Percentiles rank a stretch among this genome's conserved stretches.
These are phyloP conservation scores for Hemitrygon akajei DNA, from an alignment of 2,797 vertebrate species.

Conservation along the genomic window DNA sequence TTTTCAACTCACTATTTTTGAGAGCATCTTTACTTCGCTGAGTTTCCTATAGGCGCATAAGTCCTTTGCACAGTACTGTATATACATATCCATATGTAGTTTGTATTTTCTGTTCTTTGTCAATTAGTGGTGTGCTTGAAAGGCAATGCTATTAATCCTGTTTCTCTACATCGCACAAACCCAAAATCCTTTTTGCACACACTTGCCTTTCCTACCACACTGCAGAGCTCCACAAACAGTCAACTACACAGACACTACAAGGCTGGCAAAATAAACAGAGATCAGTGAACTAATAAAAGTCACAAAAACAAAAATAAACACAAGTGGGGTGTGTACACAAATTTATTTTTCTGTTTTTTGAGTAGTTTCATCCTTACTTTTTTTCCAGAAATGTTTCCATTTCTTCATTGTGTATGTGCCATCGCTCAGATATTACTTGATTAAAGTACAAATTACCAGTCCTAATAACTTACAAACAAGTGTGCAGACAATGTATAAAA, in stretches of 20 bases:
- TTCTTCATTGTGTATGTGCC: background rate
- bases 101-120: background rate
- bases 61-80: too few relatives aligned
- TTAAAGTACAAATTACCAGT: background rate
- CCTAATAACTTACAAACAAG: background rate
- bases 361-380: background rate
- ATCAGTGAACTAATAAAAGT: constrained; percentile 1
- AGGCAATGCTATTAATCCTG: background rate
- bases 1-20: too few relatives aligned
- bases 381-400: background rate
- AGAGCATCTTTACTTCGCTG: too few relatives aligned
- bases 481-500: background rate
- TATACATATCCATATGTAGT: too few relatives aligned
- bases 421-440: background rate
- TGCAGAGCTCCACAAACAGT: background rate
- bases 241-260: background rate
- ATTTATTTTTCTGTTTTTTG: constrained; percentile 19
- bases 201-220: background rate
- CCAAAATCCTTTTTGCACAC: background rate
- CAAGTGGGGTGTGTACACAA: background rate
- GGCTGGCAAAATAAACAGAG: background rate
- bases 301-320: constrained; percentile 1
- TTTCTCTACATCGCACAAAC: background rate
- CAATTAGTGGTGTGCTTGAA: background rate
- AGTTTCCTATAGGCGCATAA: too few relatives aligned